A percentile compares a stretch with the other conserved stretches of the same genome.
These are phyloP conservation scores for Lordiphosa fenestrarum DNA, from an alignment of 2,888 invertebrate species.

Conservation along the genomic window DNA sequence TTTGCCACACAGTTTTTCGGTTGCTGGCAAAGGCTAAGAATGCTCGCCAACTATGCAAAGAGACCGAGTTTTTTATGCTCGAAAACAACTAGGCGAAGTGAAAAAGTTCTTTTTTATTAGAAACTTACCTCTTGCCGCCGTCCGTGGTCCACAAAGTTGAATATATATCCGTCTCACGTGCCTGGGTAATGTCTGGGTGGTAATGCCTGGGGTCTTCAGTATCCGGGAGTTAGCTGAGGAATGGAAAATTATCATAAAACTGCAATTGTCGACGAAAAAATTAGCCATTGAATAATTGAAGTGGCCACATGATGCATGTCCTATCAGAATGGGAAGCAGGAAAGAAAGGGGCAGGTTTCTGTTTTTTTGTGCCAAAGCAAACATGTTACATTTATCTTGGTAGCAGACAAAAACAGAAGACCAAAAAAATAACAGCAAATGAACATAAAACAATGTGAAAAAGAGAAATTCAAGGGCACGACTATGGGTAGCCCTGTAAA, in stretches of 20 bases:
- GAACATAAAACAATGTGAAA: slow-evolving; percentile 11
- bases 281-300: slow-evolving; percentile 58
- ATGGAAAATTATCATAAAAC: slow-evolving; percentile 34
- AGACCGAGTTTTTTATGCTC: not conserved
- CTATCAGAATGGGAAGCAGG: slow-evolving; percentile 27
- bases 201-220: not conserved
- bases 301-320: slow-evolving; percentile 47
- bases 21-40: slow-evolving; percentile 11
- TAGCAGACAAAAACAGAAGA: slow-evolving; percentile 39
- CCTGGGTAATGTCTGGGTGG: not conserved
- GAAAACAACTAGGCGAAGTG: not conserved
- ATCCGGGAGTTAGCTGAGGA: not conserved
- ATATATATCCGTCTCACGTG: no score
- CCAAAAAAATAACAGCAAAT: slow-evolving; percentile 8
- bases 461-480: not conserved
- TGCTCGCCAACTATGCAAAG: slow-evolving; percentile 27
- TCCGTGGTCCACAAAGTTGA: not conserved
- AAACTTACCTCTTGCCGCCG: slow-evolving; percentile 6
- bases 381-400: slow-evolving; percentile 67
- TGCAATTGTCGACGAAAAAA: slow-evolving; percentile 29
- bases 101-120: slow-evolving; percentile 6
- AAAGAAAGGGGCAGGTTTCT: not conserved
- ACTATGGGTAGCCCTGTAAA: not conserved
- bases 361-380: slow-evolving; percentile 37
- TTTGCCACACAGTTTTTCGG: slow-evolving; percentile 43